Conservation (phyloP, 2,113 vertebrate species). For the Lepisosteus oculatus region DNA sequence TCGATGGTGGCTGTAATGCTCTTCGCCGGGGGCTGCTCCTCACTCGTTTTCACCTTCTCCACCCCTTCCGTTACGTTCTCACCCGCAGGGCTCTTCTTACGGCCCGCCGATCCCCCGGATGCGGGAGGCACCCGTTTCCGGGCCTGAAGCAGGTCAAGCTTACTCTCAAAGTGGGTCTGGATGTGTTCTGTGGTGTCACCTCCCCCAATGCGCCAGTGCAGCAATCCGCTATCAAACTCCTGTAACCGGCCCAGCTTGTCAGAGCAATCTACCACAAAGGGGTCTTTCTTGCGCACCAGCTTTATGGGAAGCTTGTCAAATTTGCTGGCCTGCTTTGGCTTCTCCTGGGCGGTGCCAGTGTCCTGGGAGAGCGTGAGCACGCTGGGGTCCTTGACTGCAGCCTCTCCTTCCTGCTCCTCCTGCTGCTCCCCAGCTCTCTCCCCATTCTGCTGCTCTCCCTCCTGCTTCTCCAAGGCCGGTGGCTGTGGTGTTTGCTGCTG, state of each 20-base stretch:
- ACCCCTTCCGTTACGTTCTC: constrained; percentile 64
- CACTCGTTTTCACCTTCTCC: constrained; percentile 52
- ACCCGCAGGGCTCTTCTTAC: constrained; percentile 55
- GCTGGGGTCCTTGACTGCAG: constrained; percentile 33
- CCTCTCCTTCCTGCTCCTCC: constrained; percentile 35
- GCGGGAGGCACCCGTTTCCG: constrained; percentile 64
- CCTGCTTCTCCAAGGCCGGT: constrained; percentile 16
- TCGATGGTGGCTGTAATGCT: constrained; percentile 84
- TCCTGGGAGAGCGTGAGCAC: constrained; percentile 39
- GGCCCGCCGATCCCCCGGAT: constrained; percentile 28
- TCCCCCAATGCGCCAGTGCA: constrained; percentile 95
- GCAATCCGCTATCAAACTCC: constrained; percentile 91
- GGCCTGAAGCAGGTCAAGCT: constrained; percentile 67
- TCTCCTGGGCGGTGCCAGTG: constrained; percentile 60
- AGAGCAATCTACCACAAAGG: constrained; percentile 81
- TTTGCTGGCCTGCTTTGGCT: constrained; percentile 84
- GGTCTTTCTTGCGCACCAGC: constrained; percentile 88
- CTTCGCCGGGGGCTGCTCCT: constrained; percentile 57
- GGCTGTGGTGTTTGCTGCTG: constrained; percentile 61
- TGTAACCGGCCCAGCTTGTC: constrained; percentile 82
- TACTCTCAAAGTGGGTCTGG: constrained; percentile 95
- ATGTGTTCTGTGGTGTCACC: constrained; percentile 97
- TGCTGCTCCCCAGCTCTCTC: constrained; percentile 41
- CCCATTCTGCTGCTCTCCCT: constrained; percentile 55
- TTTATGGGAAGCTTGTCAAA: constrained; percentile 95